A percentile compares a stretch with the other conserved stretches of the same genome.
These are phyloP conservation scores for Bombus huntii DNA, from an alignment of 1,140 invertebrate genomes.

Conservation along the genomic window DNA sequence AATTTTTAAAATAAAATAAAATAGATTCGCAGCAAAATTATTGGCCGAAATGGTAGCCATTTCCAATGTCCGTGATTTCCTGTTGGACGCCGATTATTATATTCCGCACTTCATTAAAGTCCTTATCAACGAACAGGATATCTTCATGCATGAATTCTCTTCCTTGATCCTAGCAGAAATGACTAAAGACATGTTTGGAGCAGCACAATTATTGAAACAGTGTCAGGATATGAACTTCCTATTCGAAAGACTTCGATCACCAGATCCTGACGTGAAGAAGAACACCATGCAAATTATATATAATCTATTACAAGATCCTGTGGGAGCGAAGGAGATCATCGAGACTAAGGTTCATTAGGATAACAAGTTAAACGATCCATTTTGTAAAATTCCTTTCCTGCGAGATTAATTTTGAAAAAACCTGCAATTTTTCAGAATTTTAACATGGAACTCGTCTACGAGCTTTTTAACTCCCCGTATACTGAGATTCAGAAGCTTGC, in stretches of 20 bases:
- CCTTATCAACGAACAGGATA: conserved; percentile 67
- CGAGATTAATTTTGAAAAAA: neutral
- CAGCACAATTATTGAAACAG: conserved; percentile 62
- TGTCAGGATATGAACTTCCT: conserved; percentile 63
- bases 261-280: conserved; percentile 76
- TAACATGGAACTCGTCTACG: conserved; percentile 67
- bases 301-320: conserved; percentile 73
- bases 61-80: conserved; percentile 62
- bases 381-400: neutral
- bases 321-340: conserved; percentile 14
- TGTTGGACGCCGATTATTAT: conserved; percentile 66
- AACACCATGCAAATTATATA: conserved; percentile 75
- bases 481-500: conserved; percentile 72
- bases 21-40: conserved; percentile 76
- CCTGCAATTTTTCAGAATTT: conserved; percentile 63
- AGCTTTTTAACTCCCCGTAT: conserved; percentile 71
- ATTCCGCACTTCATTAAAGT: conserved; percentile 65
- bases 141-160: conserved; percentile 77
- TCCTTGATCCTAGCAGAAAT: conserved; percentile 74
- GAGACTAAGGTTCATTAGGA: conserved; percentile 33
- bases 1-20: neutral
- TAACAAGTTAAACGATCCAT: neutral
- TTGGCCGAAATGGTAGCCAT: conserved; percentile 74
- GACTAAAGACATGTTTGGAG: conserved; percentile 67
- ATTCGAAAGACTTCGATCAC: conserved; percentile 66